Conservation (phyloP, 2,888 invertebrate species). For the Orchesella flavescens region DNA sequence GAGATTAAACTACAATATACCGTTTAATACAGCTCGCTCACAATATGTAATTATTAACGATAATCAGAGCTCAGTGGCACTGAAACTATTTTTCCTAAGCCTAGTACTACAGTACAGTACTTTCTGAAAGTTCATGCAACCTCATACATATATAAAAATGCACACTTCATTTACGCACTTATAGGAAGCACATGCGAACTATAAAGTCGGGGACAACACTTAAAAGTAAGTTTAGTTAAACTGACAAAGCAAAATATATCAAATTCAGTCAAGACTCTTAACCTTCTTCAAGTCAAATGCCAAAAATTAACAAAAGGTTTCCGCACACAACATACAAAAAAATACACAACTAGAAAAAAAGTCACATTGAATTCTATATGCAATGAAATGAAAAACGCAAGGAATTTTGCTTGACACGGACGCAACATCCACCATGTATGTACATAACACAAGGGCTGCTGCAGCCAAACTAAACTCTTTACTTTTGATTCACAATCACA, state of each 20-base stretch:
- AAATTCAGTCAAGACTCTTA: too few relatives aligned
- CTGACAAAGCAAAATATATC: too few relatives aligned
- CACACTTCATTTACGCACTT: not conserved
- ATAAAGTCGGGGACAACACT: not conserved
- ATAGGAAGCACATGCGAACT: not conserved
- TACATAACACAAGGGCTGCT: conserved; percentile 46
- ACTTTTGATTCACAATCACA: conserved; percentile 33
- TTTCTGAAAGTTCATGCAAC: not conserved
- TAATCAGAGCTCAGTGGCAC: conserved; percentile 42
- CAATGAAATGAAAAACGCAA: not conserved
- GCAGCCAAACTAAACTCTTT: conserved; percentile 48
- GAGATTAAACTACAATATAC: not conserved
- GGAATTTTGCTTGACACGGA: not conserved
- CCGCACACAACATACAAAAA: not conserved
- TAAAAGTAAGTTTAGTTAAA: not conserved
- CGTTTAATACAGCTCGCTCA: conserved; percentile 31
- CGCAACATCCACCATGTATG: conserved; percentile 10
- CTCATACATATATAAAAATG: too few relatives aligned
- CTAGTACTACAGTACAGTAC: not conserved
- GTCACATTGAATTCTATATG: not conserved
- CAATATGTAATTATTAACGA: conserved; percentile 42
- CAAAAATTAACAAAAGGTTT: not conserved
- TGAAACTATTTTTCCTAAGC: conserved; percentile 38
- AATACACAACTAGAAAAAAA: not conserved
- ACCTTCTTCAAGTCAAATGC: not conserved